Evolutionary conservation across 1,140 invertebrate genomes (phyloP), one percentile per base, ranked within the genome.

Genomic region (Drosophila nebulosa): DNA sequence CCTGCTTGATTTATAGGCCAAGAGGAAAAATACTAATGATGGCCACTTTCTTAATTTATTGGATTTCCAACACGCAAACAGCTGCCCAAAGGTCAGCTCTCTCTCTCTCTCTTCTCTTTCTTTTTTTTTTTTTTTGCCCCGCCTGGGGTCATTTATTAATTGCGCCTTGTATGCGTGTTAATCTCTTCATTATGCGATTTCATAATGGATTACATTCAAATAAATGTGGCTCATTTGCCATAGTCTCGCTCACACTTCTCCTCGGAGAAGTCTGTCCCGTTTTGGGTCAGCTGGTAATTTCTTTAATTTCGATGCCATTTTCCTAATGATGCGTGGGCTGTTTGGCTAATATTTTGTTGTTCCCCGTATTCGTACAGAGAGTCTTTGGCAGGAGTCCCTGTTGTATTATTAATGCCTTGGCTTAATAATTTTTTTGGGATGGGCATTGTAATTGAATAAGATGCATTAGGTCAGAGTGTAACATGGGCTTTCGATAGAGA

Each of bases 171-270:
- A 74, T 83, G 78, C 69, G 74, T 86, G 81, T 77, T 86, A 86
- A 86, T 86, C 81, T 86, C 81, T 86, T 86, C 81, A 86, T 86
- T 86, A 86, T 86, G 78, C 83, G 81, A 83, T 88, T 88, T 83
- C 81, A 86, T 86, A 86, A 86, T 86, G 81, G 78, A 88, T 88
- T 86, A 86, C 81, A 83, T 88, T 86, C 78, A 88, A 86, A 86
- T 86, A 86, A 86, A 86, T 86, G 81, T 69, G 67, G 66, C 83
- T 76, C 67, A 88, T 88, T 86, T 86, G 76, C 71, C 74, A 65
- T 62, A 58, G 56, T 42, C 64, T 21, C 18, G 14, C 39, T 46
- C 7, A 21, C 16, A 46, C 16, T 46, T 21, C 27, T 9, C 27
- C n/a, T n/a, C n/a, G 35, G 14, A 46, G 9, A 46, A 46, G 39